These are phyloP conservation scores for Pipistrellus pygmaeus DNA, from an alignment of 2,797 vertebrate species.

Conservation along the genomic window DNA sequence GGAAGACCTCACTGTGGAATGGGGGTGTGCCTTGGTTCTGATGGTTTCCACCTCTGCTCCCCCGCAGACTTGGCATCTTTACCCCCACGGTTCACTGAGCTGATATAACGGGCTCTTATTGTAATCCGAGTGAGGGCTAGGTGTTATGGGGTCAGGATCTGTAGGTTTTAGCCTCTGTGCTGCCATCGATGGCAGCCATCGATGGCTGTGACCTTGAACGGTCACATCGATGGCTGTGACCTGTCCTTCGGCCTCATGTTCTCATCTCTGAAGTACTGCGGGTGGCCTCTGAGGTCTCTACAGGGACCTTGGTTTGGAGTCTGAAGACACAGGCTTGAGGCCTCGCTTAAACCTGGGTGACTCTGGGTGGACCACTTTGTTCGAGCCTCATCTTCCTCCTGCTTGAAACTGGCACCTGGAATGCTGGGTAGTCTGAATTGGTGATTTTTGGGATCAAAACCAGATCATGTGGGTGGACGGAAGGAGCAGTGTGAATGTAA, in stretches of 20 bases:
- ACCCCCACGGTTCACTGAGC: no score
- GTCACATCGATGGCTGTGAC: no score
- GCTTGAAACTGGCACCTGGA: not conserved
- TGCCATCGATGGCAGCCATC: not conserved
- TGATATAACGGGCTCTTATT: not conserved
- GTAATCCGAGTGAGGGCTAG: not conserved
- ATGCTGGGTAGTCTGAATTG: fast-evolving
- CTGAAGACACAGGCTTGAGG: not conserved
- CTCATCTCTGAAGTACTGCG: not conserved
- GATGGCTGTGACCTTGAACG: not conserved
- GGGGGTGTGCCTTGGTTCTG: not conserved
- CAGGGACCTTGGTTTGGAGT: not conserved
- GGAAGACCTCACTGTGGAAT: not conserved
- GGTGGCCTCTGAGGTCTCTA: not conserved
- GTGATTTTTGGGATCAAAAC: not conserved
- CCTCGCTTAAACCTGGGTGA: not conserved
- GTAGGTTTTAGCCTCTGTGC: not conserved
- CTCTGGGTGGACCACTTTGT: not conserved
- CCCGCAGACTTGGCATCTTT: no score
- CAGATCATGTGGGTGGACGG: not conserved
- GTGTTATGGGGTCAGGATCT: not conserved
- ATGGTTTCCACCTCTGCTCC: not conserved
- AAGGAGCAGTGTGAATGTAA: not conserved
- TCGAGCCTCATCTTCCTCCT: not conserved
- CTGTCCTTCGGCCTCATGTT: not conserved